Evolutionary conservation across 2,113 vertebrate species (phyloP), one percentile per base, ranked within the genome.

Genomic region (Thunnus maccoyii): DNA sequence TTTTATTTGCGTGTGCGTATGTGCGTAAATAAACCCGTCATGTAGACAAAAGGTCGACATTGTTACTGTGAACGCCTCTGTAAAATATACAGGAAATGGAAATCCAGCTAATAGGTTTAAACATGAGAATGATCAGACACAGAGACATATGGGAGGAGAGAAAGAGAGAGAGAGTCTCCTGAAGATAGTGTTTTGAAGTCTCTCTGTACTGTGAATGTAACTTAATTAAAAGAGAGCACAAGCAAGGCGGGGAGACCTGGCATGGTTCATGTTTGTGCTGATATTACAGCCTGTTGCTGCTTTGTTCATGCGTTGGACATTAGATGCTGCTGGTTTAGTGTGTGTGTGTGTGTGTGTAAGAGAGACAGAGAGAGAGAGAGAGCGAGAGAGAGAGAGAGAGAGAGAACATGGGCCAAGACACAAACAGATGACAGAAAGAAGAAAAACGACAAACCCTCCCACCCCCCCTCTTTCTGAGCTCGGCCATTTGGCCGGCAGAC

Each of bases 401-500:
- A 55, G 58, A 54, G 54, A 51, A 18, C 17, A 0, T 16, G 36
- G 70, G 48, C 76, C 75, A 80, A 76, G 50, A 78, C 62, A 70
- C 46, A 85, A 85, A 87, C 86, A 80, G 77, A 88, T 69, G 77
- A 89, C 71, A 51, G 76, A 78, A 63, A 67, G 54, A 88, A 80
- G 44, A 64, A 81, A 80, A 75, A 81, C 4, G 32, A 20, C 62
- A 32, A 69, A 75, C 57, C 78, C 70, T 69, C 70, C 72, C 62
- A 54, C 70, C 47, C 2, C 57, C 76, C 47, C 25, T 18, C 58
- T 70, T 47, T 78, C 56, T 81, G 87, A 86, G 91, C 94, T 94
- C 82, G 88, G 87, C 93, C 93, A 91, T 95, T 93, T 90, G 90
- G 62, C 86, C 55, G 88, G 89, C 90, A 87, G 88, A 91, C 84